Evolutionary conservation across 2,797 vertebrate genomes (phyloP), one percentile per base, ranked within the genome.

Genomic region (Esox lucius): DNA sequence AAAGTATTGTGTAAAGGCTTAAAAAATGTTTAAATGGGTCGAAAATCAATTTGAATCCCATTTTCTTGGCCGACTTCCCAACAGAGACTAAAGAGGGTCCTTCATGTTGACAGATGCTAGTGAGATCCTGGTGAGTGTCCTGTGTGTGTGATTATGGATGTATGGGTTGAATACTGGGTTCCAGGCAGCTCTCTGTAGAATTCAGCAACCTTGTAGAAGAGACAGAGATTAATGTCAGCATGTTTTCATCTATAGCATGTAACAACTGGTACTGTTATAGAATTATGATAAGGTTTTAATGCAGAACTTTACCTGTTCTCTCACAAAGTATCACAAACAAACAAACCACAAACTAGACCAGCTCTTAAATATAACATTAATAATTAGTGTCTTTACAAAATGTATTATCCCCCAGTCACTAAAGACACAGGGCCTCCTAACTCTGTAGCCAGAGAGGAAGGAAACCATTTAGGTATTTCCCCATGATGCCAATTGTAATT

Each of bases 1-100:
- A 78, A 86, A 91, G 75, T 83, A 84, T 80, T 83, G 65, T 86
- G 80, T 79, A 19, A 84, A 12, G 73, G 79, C 86, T 73, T 84
- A 64, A 82, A 80, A 83, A 66, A 42, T 0, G 39, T 61, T 65
- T 72, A 56, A 24, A 65, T 51, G 22, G n/a, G 48, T 73, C 81
- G 82, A 68, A 80, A 84, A 80, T 42, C 70, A n/a, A 42, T 68
- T 72, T 79, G 74, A 65, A 82, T 87, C 80, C 65, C 72, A 71
- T 85, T 79, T 78, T 64, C n/a, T 26, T 42, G 56, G 22, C 75
- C 72, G 78, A 66, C 74, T 33, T 75, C 75, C 66, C 83, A 75
- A 80, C 51, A 85, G 48, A 28, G 73, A 77, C 71, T 75, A 15
- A 80, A 72, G 77, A 75, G 78, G 74, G 75, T 82, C 31, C 79